These are phyloP conservation scores for Nomada flava DNA, from an alignment of 2,888 invertebrate genomes.

Conservation along the genomic window DNA sequence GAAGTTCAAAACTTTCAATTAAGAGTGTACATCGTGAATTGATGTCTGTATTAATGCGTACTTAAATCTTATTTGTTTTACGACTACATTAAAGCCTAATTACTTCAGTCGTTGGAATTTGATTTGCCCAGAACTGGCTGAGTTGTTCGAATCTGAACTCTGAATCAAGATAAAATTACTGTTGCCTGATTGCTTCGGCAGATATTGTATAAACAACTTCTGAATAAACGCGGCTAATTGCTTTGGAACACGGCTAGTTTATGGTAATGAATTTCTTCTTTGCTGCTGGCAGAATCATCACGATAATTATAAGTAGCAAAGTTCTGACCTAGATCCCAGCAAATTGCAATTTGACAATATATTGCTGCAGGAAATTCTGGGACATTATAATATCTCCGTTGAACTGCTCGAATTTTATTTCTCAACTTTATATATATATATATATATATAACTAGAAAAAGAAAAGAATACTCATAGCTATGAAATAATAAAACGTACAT, in stretches of 20 bases:
- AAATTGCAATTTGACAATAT: too few relatives aligned
- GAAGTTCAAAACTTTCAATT: too few relatives aligned
- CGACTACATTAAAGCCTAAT: background rate
- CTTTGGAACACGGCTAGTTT: background rate
- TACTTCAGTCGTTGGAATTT: background rate
- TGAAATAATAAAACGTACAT: background rate
- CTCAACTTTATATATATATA: too few relatives aligned
- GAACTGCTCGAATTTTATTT: too few relatives aligned
- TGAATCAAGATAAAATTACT: background rate
- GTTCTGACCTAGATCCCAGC: too few relatives aligned
- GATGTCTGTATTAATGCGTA: background rate
- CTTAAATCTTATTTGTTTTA: background rate
- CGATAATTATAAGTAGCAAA: background rate
- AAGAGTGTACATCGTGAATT: too few relatives aligned
- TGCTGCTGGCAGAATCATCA: background rate
- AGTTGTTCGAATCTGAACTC: background rate
- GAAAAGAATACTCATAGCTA: too few relatives aligned
- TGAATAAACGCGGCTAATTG: conserved; percentile 1
- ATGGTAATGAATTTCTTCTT: background rate
- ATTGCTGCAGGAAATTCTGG: too few relatives aligned
- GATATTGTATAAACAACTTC: background rate
- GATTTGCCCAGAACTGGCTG: background rate
- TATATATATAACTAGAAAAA: too few relatives aligned
- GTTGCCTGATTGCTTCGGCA: background rate
- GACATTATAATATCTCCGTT: too few relatives aligned